Conservation (phyloP, 1,140 invertebrate species). For the Dufourea novaeangliae region DNA sequence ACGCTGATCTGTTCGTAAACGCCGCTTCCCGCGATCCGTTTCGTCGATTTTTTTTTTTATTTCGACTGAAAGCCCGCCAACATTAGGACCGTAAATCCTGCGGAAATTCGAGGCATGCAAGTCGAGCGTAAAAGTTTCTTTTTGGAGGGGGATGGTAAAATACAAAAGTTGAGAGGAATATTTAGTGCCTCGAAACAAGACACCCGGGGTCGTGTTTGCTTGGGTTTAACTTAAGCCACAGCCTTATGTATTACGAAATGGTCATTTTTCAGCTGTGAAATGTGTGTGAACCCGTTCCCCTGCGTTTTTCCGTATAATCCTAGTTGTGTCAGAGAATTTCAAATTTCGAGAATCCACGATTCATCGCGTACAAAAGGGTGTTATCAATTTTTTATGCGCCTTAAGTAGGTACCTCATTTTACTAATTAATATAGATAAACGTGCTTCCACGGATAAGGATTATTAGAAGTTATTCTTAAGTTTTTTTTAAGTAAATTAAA, state of each 20-base stretch:
- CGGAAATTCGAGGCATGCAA: background rate
- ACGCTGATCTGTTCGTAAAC: constrained; percentile 10
- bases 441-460: no score
- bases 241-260: background rate
- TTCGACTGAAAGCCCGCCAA: constrained; percentile 17
- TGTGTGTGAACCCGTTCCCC: background rate
- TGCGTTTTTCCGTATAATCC: background rate
- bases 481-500: no score
- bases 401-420: no score
- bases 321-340: background rate
- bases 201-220: background rate
- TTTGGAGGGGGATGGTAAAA: background rate
- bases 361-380: no score
- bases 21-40: background rate
- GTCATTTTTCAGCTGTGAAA: background rate
- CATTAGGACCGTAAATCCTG: background rate
- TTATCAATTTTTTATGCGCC: no score
- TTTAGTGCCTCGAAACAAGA: background rate
- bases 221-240: background rate
- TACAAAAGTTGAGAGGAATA: background rate
- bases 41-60: background rate
- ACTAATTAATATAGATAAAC: no score
- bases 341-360: background rate
- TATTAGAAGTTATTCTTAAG: no score
- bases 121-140: background rate